A percentile compares a stretch with the other conserved stretches of the same genome.
These are phyloP conservation scores for Aphelenchoides avenae DNA, from an alignment of 1,140 invertebrate genomes.

Conservation along the genomic window DNA sequence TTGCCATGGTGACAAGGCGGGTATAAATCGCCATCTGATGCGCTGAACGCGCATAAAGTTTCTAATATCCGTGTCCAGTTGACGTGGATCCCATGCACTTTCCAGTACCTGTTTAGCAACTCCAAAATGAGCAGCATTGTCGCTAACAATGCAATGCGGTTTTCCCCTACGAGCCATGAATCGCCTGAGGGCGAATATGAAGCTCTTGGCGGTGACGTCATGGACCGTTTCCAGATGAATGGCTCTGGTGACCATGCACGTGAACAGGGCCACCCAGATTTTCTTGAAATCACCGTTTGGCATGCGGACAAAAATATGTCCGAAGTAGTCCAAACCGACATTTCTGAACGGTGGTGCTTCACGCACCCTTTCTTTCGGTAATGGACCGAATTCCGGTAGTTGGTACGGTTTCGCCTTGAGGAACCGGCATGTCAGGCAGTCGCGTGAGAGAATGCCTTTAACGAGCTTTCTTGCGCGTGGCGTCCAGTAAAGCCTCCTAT, in stretches of 20 bases:
- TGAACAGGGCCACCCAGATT: conserved; percentile 59
- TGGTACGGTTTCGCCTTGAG: not conserved
- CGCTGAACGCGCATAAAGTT: too few relatives aligned
- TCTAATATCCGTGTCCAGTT: not conserved
- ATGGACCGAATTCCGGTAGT: not conserved
- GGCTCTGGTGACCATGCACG: conserved; percentile 59
- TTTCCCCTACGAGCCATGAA: conserved; percentile 57
- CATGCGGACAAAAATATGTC: not conserved
- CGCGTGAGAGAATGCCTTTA: too few relatives aligned
- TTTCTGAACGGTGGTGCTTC: conserved; percentile 10
- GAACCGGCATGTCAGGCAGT: not conserved
- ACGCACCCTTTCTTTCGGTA: not conserved
- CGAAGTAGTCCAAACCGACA: conserved; percentile 11
- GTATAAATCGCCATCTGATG: conserved; percentile 22
- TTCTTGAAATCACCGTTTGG: conserved; percentile 44
- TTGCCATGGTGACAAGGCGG: conserved; percentile 16
- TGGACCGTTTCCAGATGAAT: conserved; percentile 60
- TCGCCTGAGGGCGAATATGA: conserved; percentile 46
- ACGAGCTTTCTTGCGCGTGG: too few relatives aligned
- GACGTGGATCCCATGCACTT: conserved; percentile 14
- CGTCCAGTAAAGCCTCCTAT: too few relatives aligned
- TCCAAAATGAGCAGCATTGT: conserved; percentile 60
- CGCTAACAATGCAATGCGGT: conserved; percentile 50
- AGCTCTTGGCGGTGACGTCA: conserved; percentile 49
- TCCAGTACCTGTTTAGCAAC: conserved; percentile 48